phyloP scores from a whole-genome alignment of 1,140 invertebrate genomes.

The Metaphire vulgaris region DNA sequence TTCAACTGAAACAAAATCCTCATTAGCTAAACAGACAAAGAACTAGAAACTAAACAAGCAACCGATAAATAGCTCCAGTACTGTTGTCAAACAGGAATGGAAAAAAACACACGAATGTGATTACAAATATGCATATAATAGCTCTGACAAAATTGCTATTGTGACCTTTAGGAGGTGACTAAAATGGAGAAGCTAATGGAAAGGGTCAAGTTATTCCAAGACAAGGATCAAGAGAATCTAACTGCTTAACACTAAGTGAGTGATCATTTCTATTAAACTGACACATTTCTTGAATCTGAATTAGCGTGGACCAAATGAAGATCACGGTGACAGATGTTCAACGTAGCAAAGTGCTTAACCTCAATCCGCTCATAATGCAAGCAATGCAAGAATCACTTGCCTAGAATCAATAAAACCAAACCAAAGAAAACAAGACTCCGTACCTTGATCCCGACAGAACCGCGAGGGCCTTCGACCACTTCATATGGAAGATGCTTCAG shows the following conservation, averaged over 20 bases:
- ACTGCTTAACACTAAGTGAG: too few relatives aligned
- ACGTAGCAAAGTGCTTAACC: background rate
- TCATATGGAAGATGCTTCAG: conserved; percentile 68
- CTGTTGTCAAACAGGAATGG: background rate
- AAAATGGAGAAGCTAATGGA: too few relatives aligned
- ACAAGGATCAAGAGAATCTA: too few relatives aligned
- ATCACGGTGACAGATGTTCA: background rate
- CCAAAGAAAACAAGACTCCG: background rate
- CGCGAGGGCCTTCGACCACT: conserved; percentile 63
- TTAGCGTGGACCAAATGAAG: background rate
- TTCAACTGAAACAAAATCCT: conserved; percentile 2
- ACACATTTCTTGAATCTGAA: too few relatives aligned
- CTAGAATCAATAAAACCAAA: background rate
- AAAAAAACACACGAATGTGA: background rate
- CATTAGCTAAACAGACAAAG: conserved; percentile 1
- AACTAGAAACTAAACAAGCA: background rate
- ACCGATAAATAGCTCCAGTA: background rate
- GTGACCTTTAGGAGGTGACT: too few relatives aligned
- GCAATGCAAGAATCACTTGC: background rate
- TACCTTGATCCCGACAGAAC: conserved; percentile 69
- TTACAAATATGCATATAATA: too few relatives aligned
- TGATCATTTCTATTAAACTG: too few relatives aligned
- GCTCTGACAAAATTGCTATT: too few relatives aligned
- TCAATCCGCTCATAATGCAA: background rate
- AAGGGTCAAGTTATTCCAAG: too few relatives aligned